Base-by-base conservation (phyloP, 2,113 vertebrate genomes). In the Onychostoma macrolepis region DNA sequence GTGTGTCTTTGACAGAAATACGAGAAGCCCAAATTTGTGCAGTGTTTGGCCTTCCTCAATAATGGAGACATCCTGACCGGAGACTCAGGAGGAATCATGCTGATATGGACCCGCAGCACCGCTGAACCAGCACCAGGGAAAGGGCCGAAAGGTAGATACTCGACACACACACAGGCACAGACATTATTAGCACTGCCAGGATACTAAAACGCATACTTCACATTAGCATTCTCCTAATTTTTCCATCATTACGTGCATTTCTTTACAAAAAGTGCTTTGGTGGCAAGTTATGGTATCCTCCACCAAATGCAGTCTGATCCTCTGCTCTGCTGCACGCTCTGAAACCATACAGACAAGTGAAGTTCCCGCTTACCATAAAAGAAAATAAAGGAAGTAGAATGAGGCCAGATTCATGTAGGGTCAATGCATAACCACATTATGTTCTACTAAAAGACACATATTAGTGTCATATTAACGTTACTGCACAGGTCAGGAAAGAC, bases 1-100 rank as follows among this genome's bases (percentile, higher is more conserved):
- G 69, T 41, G 33, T 84, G 12, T 50, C 65, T 28, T 71, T 71
- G 38, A n/a, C 93, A 99, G 98, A 99, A 99, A 96, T 99, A 97
- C 0, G 98, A 99, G 93, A 99, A 99, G 91, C 98, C 98, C 12
- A 99, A 99, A 93, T 99, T 99, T 83, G 93, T 99, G 45, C 98
- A 99, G 91, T 99, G 98, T 90, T 93, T 99, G 93, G 96, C 97
- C 10, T 99, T 99, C 92, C 95, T 99, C 91, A 96, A 95, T 48
- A 97, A 96, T 36, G 98, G 98, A 85, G 97, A 98, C 93, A 97
- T 99, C 86, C 94, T 99, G 89, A 97, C 98, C 0, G 98, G 98
- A 91, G 98, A 99, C 93, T 99, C 98, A 0, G 97, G 97, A 84
- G 98, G 98, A 41, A 87, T 97, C 92, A 94, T 99, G 91, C 96